Evolutionary conservation across 2,797 vertebrate genomes (phyloP).

Genomic region (Pelochelys cantorii): DNA sequence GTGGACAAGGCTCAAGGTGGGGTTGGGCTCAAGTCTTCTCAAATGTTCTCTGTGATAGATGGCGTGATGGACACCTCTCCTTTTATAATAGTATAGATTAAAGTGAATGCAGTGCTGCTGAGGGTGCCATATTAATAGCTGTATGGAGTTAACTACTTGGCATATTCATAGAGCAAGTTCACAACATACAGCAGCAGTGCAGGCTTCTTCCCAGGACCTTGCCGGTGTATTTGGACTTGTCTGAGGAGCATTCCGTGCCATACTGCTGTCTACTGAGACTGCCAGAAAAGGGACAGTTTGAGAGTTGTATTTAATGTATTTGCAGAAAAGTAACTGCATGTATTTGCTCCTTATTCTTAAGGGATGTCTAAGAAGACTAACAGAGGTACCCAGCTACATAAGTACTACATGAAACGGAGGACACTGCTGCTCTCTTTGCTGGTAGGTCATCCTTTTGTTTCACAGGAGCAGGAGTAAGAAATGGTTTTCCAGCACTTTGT

Average conservation of each 20-base stretch:
- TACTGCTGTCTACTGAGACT: neutral
- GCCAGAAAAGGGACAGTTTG: neutral
- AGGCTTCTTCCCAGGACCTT: neutral
- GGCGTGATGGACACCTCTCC: no score
- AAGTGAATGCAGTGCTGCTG: neutral
- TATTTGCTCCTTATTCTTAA: slow-evolving; percentile 55
- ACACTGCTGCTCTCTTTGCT: slow-evolving; percentile 91
- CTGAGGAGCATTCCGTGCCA: neutral
- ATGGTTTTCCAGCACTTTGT: neutral
- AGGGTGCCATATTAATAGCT: neutral
- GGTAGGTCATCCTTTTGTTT: slow-evolving; percentile 77
- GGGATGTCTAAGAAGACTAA: slow-evolving; percentile 97
- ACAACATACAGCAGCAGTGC: neutral
- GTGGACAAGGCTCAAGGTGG: no score
- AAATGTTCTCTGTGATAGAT: no score
- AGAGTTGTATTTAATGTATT: neutral
- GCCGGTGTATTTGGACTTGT: neutral
- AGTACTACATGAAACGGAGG: slow-evolving; percentile 98
- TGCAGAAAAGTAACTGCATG: slow-evolving; percentile 8
- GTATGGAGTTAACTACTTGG: neutral
- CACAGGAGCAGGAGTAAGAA: neutral
- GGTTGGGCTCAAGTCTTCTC: no score
- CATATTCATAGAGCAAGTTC: neutral
- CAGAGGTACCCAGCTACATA: slow-evolving; percentile 95
- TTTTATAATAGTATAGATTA: no score